A percentile compares a stretch with the other conserved stretches of the same genome.
phyloP scores from a whole-genome alignment of 2,113 vertebrate species.

The Pelobates fuscus region DNA sequence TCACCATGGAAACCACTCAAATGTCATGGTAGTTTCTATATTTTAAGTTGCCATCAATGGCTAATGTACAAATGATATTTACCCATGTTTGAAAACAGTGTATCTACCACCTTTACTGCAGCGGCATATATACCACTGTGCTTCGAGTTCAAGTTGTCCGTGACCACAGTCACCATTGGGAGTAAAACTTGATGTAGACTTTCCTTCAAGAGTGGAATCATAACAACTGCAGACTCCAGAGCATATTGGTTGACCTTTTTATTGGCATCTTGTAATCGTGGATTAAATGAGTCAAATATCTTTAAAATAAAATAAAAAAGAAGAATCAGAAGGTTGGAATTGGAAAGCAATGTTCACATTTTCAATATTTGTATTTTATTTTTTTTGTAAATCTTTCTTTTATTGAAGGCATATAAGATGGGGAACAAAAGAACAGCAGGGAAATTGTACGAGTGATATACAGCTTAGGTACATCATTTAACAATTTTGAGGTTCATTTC shows the following conservation, averaged over 20 bases:
- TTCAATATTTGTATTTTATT: too few relatives aligned
- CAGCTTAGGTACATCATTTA: too few relatives aligned
- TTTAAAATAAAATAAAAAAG: slow-evolving; percentile 45
- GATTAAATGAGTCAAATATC: slow-evolving; percentile 70
- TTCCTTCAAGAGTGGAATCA: slow-evolving; percentile 55
- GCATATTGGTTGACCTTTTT: slow-evolving; percentile 69
- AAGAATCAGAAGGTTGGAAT: background rate
- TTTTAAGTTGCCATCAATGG: too few relatives aligned
- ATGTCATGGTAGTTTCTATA: too few relatives aligned
- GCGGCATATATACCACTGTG: slow-evolving; percentile 52
- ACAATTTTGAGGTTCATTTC: too few relatives aligned
- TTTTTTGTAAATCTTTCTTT: too few relatives aligned
- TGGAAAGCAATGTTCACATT: too few relatives aligned
- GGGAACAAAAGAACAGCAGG: too few relatives aligned
- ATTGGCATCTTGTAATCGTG: slow-evolving; percentile 67
- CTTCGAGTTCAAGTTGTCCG: slow-evolving; percentile 70
- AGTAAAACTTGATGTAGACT: slow-evolving; percentile 59
- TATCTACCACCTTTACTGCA: slow-evolving; percentile 54
- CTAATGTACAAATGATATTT: too few relatives aligned
- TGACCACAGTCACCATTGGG: slow-evolving; percentile 50
- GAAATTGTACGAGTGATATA: too few relatives aligned
- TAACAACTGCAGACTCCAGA: slow-evolving; percentile 48
- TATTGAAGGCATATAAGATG: too few relatives aligned
- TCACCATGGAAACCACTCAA: too few relatives aligned
- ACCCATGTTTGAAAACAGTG: slow-evolving; percentile 61